Base-by-base conservation (phyloP, 1,140 invertebrate genomes). In the Drosophila ironensis region DNA sequence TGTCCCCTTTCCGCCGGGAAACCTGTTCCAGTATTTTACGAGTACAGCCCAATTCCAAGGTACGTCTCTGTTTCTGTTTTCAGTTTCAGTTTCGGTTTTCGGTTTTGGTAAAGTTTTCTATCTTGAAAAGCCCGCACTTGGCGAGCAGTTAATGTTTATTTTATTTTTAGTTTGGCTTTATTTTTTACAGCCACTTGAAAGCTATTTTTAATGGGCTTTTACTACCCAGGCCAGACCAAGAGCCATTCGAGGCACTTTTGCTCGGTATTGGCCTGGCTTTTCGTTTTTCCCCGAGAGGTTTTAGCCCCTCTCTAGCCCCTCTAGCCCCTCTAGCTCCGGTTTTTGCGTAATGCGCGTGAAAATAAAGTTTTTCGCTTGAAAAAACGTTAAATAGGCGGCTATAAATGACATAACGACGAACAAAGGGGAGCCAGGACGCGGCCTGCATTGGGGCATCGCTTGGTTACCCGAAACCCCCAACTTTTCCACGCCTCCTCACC, bases 351-450 rank as follows among this genome's bases (percentile, higher is more conserved):
- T 86, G 78, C 78, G 76, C 76, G 77, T 81, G 76, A 81, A 81
- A 80, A 81, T 82, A 81, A 82, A 81, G 72, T 82, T 81, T 81
- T 81, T 82, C 76, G 76, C 76, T 81, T 81, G 76, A 81, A 81
- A 78, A 78, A 75, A 75, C 77, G 54, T 72, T 75, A 80, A 67
- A 81, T 66, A 81, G 44, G 67, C 71, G 76, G 64, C 76, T 52
- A 80, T 75, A 81, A 81, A 82, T 81, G 74, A 56, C 63, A 69
- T 69, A 69, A 57, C 45, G 66, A 56, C 42, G 25, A 11, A 12
- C 35, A 30, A 19, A 14, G 17, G 4, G 11, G 7, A 25, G 45
- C 59, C 61, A 64, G 45, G 59, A 64, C 45, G n/a, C n/a, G n/a
- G n/a, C 42, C 16, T 8, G 17, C 5, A 20, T 27, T 12, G 25